phyloP scores from a whole-genome alignment of 2,888 invertebrate genomes.

The Drosophila flavopinicola region DNA sequence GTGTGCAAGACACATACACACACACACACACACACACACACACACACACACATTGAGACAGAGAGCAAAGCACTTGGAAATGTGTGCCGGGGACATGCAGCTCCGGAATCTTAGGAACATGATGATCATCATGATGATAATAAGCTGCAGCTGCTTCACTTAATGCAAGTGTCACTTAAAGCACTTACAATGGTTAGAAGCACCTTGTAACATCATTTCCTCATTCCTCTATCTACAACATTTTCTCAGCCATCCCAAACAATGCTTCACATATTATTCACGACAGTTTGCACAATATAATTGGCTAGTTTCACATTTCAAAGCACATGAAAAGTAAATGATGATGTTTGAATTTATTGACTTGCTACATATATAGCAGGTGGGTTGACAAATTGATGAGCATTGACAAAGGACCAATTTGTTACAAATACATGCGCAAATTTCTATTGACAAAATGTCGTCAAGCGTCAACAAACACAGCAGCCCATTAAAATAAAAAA shows the following conservation, averaged over 20 bases:
- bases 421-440: constrained; percentile 5
- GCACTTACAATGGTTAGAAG: constrained; percentile 45
- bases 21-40: background rate
- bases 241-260: background rate
- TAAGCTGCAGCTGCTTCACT: constrained; percentile 34
- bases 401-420: constrained; percentile 31
- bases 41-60: background rate
- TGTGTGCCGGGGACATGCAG: constrained; percentile 75
- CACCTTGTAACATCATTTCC: constrained; percentile 29
- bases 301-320: constrained; percentile 63
- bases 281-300: constrained; percentile 65
- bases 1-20: constrained; percentile 9
- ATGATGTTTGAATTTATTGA: constrained; percentile 13
- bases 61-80: constrained; percentile 54
- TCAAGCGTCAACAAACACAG: constrained; percentile 31
- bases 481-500: constrained; percentile 24
- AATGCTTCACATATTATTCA: constrained; percentile 57
- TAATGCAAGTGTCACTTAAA: constrained; percentile 63
- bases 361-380: constrained; percentile 28
- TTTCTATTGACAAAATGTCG: constrained; percentile 19
- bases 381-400: constrained; percentile 34
- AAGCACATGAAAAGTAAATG: constrained; percentile 23
- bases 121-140: constrained; percentile 12
- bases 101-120: constrained; percentile 29
- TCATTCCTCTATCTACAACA: background rate